Evolutionary conservation across 2,113 vertebrate genomes (phyloP).

Genomic region (Hippolais icterina): DNA sequence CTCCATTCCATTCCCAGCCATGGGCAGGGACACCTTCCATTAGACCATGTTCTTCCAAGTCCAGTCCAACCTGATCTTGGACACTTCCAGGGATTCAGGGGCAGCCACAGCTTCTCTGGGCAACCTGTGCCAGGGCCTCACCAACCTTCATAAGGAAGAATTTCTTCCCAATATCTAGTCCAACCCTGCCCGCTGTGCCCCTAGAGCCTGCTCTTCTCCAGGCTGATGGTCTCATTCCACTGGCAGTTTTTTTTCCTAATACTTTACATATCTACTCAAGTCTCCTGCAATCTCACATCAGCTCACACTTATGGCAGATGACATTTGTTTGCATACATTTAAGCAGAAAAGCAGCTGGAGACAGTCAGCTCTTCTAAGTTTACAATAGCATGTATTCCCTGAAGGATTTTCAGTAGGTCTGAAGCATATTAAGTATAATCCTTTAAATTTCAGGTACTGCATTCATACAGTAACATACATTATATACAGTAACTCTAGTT

Average conservation of each 20-base stretch:
- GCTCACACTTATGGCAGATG: background rate
- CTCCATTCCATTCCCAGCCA: background rate
- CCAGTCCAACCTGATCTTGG: background rate
- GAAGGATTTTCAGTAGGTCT: background rate
- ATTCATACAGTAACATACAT: too few species aligned
- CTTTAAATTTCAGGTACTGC: background rate
- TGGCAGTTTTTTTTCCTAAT: background rate
- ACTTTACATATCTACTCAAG: accelerated
- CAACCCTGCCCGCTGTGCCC: background rate
- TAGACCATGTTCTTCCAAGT: background rate
- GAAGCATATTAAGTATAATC: background rate
- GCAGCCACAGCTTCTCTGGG: background rate
- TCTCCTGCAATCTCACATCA: background rate
- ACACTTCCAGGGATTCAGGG: background rate
- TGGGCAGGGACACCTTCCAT: background rate
- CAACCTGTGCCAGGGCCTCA: background rate
- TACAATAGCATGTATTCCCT: background rate
- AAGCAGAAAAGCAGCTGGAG: background rate
- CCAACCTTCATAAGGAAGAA: background rate
- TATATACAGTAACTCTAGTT: too few species aligned
- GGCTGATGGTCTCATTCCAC: background rate
- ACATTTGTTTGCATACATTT: background rate
- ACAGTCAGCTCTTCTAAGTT: background rate
- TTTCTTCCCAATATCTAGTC: background rate
- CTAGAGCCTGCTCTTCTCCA: background rate